Evolutionary conservation across 2,888 invertebrate species (phyloP).

Genomic region (Pristionchus japonicus): DNA sequence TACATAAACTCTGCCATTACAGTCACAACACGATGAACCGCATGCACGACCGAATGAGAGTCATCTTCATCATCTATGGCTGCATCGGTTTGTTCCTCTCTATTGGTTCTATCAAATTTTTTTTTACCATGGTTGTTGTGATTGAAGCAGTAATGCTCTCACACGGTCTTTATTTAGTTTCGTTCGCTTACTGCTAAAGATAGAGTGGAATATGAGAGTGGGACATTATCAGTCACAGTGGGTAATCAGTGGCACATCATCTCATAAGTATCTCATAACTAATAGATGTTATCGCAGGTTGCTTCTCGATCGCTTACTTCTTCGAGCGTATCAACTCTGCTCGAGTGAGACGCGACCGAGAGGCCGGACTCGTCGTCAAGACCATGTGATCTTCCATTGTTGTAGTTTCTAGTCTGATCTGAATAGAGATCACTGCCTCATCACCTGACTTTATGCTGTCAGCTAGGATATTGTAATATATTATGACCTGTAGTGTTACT

Average conservation of each 20-base stretch:
- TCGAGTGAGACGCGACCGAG: slow-evolving; percentile 59
- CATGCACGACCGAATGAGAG: slow-evolving; percentile 70
- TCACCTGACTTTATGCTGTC: neutral
- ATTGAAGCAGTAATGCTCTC: too few species aligned
- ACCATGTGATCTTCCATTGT: slow-evolving; percentile 50
- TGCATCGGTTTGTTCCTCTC: neutral
- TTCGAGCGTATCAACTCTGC: slow-evolving; percentile 55
- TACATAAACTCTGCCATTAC: neutral
- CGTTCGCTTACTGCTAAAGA: too few species aligned
- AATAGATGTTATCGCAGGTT: slow-evolving; percentile 9
- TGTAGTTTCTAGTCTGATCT: slow-evolving; percentile 24
- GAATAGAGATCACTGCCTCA: slow-evolving; percentile 16
- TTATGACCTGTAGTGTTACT: neutral
- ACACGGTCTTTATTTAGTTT: too few species aligned
- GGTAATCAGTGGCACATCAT: too few species aligned
- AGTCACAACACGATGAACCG: slow-evolving; percentile 65
- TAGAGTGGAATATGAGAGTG: too few species aligned
- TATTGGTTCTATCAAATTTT: too few species aligned
- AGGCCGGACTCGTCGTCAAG: slow-evolving; percentile 61
- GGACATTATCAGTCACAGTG: too few species aligned
- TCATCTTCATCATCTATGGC: slow-evolving; percentile 65
- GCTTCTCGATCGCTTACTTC: slow-evolving; percentile 61
- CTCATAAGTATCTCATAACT: neutral
- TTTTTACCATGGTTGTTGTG: too few species aligned
- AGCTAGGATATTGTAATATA: neutral